Base-by-base conservation (phyloP, 1,140 invertebrate genomes). In the Lucilia sericata region DNA sequence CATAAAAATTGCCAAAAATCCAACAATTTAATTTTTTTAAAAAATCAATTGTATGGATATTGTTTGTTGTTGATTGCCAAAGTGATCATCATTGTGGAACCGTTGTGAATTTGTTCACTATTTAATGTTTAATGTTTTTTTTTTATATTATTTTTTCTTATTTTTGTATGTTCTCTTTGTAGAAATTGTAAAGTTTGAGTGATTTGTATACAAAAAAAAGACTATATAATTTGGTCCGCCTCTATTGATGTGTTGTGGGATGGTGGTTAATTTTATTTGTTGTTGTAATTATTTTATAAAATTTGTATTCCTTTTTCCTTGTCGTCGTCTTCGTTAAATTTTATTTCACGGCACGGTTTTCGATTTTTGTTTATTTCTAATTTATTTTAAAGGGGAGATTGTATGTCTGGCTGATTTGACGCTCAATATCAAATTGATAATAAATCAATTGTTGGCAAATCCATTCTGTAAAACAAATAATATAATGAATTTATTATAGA, bases 181-280 rank as follows among this genome's bases (percentile, higher is more conserved):
- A 70, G 65, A 17, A 17, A n/a, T 70, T 70, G 10, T 21, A 70
- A 70, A 70, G 21, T 70, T 70, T 21, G n/a, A 70, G n/a, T 70
- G n/a, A 10, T 70, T 70, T 70, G 19, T 70, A 70, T 70, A 55
- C 12, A 70, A 70, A 65, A 70, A 70, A 70, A 70, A 70, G 65
- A 70, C n/a, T 21, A 70, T 21, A 19, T 70, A 70, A 19, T 70
- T 70, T 70, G 65, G 65, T 70, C 65, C 65, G 65, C 65, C 65
- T 70, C 65, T 70, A 25, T 70, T 70, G 65, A 70, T 70, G 65
- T 70, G 65, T 70, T 70, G 55, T 60, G 65, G 65, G 65, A 70
- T 70, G 14, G 55, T 60, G 55, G 55, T 60, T 60, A 60, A 60
- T 17, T 60, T 60, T 7, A 14, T 17, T 60, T 21, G 8, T 21